Base-by-base conservation (phyloP, 2,888 invertebrate genomes). In the Scrobipalpa atriplicella region DNA sequence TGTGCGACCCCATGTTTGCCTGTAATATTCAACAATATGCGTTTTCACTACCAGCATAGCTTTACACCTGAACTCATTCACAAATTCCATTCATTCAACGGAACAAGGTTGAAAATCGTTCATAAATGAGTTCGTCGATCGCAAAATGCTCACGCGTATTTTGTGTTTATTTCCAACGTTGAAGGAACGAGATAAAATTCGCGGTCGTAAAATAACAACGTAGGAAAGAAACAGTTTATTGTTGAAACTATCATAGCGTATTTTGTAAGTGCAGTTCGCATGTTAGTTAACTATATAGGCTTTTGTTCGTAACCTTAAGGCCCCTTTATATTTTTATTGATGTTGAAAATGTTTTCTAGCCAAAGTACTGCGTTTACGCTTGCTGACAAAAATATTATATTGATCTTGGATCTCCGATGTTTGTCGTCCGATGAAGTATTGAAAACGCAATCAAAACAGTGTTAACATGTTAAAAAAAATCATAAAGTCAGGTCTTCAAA, bases 111-210 rank as follows among this genome's bases (percentile, higher is more conserved):
- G 73, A 81, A 78, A 79, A 78, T 84, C 72, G 75, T 76, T 79
- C 80, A 81, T 79, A 80, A 79, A 84, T 81, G 81, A 80, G 6
- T 41, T 11, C 18, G 10, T 11, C 1, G 21, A 60, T 8, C 10
- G 60, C 36, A 60, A 65, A 43, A 41, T 1, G 16, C 11, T 9
- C 10, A 6, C 47, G 65, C 52, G 43, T 61, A 61, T 67, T 82
- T 82, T 81, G 81, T 77, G 83, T 84, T 83, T 82, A 83, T 84
- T 84, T 81, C 79, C 84, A 82, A 80, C 79, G 77, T 82, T 81
- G 84, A 80, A 79, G 79, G 78, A 83, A 81, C 80, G 79, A 86
- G 83, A 87, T 87, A 84, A 86, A 85, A 86, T 85, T 86, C 81
- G 80, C 80, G 78, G 79, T 76, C 80, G 77, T 87, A 85, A 87